phyloP scores from a whole-genome alignment of 2,888 invertebrate species.

The Drosophila pseudotakahashii region DNA sequence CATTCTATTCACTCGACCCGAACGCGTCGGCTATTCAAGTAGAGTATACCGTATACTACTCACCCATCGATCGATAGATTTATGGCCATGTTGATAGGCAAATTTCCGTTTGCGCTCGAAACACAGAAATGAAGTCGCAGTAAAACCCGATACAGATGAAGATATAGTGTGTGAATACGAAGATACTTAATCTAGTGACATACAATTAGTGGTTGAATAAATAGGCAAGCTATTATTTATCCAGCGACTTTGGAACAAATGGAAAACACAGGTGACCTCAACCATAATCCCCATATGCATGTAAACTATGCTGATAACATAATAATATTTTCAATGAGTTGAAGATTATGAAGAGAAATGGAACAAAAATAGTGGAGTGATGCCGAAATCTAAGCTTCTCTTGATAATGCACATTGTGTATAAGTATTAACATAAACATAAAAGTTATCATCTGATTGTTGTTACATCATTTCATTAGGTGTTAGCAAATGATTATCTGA shows the following conservation, averaged over 20 bases:
- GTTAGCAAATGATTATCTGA: constrained; percentile 5
- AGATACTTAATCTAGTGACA: constrained; percentile 27
- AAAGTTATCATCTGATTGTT: neutral
- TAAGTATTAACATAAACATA: constrained; percentile 3
- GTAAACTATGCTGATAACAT: neutral
- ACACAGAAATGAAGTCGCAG: constrained; percentile 22
- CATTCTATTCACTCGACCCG: constrained; percentile 22
- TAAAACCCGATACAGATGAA: constrained; percentile 6
- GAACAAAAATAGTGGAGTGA: neutral
- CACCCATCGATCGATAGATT: constrained; percentile 50
- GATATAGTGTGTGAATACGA: constrained; percentile 31
- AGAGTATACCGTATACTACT: constrained; percentile 1
- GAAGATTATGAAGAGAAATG: neutral
- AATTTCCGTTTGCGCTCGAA: constrained; percentile 61
- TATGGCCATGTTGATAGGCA: constrained; percentile 73
- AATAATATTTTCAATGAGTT: no score
- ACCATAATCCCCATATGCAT: neutral
- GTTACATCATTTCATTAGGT: neutral
- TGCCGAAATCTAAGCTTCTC: neutral
- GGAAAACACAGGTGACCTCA: neutral
- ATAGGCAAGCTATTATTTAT: constrained; percentile 10
- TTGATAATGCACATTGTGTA: constrained; percentile 1
- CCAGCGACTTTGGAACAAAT: neutral
- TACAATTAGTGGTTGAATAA: constrained; percentile 23
- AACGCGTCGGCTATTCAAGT: neutral